Percentiles rank a stretch among this genome's conserved stretches.
These are phyloP conservation scores for Celastrina argiolus DNA, from an alignment of 2,888 invertebrate genomes.

Conservation along the genomic window DNA sequence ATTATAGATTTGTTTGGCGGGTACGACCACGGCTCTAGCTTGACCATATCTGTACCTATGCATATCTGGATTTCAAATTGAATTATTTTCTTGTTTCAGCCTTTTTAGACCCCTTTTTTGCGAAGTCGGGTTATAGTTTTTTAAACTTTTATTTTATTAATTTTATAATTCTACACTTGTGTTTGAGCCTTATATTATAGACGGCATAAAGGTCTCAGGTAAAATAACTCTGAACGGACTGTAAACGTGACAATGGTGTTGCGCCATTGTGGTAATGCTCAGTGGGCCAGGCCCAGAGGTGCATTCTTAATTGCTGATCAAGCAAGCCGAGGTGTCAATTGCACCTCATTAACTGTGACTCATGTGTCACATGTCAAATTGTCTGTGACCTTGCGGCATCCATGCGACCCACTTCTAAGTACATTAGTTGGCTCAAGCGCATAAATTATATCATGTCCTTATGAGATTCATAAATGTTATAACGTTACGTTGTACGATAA, in stretches of 20 bases:
- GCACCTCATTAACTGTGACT: conserved; percentile 58
- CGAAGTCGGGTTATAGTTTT: too few relatives aligned
- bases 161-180: too few relatives aligned
- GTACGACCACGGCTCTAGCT: too few relatives aligned
- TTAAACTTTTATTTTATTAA: too few relatives aligned
- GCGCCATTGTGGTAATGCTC: background rate
- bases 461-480: background rate
- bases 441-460: conserved; percentile 8
- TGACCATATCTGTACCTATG: too few relatives aligned
- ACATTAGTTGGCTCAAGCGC: background rate
- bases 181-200: too few relatives aligned
- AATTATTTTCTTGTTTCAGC: too few relatives aligned
- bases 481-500: background rate
- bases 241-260: background rate
- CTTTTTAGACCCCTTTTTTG: too few relatives aligned
- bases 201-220: too few relatives aligned
- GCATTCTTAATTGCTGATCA: conserved; percentile 23
- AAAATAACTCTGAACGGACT: too few relatives aligned
- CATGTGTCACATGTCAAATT: conserved; percentile 61
- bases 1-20: too few relatives aligned
- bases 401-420: conserved; percentile 28
- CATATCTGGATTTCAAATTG: too few relatives aligned
- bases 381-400: conserved; percentile 39
- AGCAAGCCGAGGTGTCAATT: conserved; percentile 41
- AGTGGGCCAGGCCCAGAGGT: conserved; percentile 4